Percentiles rank a stretch among this genome's conserved stretches.
phyloP scores from a whole-genome alignment of 2,113 vertebrate genomes.

The Pogonocichla stellata region DNA sequence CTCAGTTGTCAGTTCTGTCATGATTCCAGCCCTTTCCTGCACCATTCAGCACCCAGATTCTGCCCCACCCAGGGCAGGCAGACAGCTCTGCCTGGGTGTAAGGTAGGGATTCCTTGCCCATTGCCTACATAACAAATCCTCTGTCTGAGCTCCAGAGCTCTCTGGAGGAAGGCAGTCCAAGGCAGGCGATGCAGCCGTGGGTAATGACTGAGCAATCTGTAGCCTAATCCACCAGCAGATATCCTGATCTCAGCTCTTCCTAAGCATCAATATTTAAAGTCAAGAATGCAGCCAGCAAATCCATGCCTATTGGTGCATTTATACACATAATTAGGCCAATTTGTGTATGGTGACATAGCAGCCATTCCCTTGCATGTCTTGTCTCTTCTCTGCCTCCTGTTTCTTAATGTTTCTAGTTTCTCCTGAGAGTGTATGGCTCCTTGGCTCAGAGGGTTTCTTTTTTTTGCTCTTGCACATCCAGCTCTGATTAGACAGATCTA shows the following conservation, averaged over 20 bases:
- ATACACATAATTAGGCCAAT: conserved; percentile 59
- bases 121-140: background rate
- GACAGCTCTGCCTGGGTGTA: background rate
- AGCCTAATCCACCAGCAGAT: conserved; percentile 43
- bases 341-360: conserved; percentile 57
- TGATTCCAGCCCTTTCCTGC: background rate
- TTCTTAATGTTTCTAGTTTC: background rate
- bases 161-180: background rate
- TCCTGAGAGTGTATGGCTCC: background rate
- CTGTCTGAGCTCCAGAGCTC: background rate
- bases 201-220: conserved; percentile 47
- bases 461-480: background rate
- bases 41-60: fast-evolving
- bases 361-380: background rate
- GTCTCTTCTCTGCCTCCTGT: background rate
- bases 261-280: conserved; percentile 62
- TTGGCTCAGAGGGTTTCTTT: background rate
- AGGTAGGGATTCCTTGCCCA: background rate
- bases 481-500: background rate
- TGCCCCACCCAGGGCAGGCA: background rate
- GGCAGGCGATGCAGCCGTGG: background rate
- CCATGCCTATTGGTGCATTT: conserved; percentile 43
- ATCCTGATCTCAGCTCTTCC: conserved; percentile 51
- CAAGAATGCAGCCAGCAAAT: background rate
- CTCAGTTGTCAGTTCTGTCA: background rate